phyloP scores from a whole-genome alignment of 2,797 vertebrate species.

The Hydrolagus colliei region DNA sequence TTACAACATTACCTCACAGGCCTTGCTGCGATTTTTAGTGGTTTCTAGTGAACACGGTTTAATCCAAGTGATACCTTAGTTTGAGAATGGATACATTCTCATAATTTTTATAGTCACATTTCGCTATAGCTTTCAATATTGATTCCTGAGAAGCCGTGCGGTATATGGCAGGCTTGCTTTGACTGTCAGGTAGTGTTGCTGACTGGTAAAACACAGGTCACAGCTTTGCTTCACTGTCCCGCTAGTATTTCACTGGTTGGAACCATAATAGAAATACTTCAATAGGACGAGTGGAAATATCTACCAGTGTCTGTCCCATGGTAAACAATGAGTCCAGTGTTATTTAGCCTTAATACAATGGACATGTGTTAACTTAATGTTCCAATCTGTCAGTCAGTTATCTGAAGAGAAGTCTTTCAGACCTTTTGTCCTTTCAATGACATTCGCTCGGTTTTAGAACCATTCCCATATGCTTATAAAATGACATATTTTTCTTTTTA shows the following conservation, averaged over 20 bases:
- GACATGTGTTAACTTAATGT: background rate
- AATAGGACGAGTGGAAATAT: background rate
- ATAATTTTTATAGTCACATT: no score
- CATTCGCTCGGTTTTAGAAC: background rate
- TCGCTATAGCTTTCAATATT: background rate
- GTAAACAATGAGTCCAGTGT: background rate
- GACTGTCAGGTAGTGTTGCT: background rate
- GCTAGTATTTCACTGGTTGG: background rate
- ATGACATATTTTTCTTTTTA: background rate
- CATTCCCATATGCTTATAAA: background rate
- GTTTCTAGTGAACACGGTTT: no score
- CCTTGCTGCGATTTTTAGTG: no score
- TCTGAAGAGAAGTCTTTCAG: conserved; percentile 12
- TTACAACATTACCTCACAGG: no score
- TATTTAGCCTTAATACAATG: background rate
- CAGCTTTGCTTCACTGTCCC: background rate
- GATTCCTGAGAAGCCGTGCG: background rate
- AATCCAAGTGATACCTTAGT: no score
- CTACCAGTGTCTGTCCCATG: background rate
- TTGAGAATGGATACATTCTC: no score
- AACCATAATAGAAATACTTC: background rate
- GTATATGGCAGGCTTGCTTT: background rate
- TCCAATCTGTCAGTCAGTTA: conserved; percentile 6
- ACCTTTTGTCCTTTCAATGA: background rate
- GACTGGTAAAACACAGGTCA: background rate